A percentile compares a stretch with the other conserved stretches of the same genome.
Evolutionary conservation across 2,888 invertebrate genomes (phyloP).

Genomic region (Globia sparganii): DNA sequence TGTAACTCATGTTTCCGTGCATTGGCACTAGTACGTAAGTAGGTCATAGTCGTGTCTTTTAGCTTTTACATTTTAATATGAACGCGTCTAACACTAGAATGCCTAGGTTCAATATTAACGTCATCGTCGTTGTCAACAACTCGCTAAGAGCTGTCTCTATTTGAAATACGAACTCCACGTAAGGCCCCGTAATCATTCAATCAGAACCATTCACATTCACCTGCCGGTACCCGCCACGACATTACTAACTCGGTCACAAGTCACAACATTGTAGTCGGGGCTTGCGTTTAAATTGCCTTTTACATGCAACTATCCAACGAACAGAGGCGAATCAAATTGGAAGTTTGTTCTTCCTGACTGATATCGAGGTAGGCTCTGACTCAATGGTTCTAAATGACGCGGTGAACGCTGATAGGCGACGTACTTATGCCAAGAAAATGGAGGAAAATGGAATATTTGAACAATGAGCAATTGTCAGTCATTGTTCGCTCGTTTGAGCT

Average conservation of each 20-base stretch:
- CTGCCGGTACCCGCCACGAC: slow-evolving; percentile 14
- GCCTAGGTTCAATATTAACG: slow-evolving; percentile 19
- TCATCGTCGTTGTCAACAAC: not conserved
- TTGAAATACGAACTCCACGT: slow-evolving; percentile 12
- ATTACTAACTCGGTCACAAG: slow-evolving; percentile 38
- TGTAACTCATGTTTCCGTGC: slow-evolving; percentile 15
- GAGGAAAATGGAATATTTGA: slow-evolving; percentile 56
- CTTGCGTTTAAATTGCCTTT: slow-evolving; percentile 18
- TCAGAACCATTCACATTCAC: slow-evolving; percentile 56
- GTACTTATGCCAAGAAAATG: slow-evolving; percentile 46
- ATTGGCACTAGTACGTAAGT: not conserved
- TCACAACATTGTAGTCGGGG: slow-evolving; percentile 18
- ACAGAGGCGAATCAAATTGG: slow-evolving; percentile 44
- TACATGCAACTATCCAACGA: slow-evolving; percentile 23
- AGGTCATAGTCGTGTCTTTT: slow-evolving; percentile 1
- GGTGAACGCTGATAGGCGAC: slow-evolving; percentile 28
- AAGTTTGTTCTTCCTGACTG: not conserved
- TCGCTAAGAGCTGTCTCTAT: not conserved
- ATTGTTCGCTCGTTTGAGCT: slow-evolving; percentile 44
- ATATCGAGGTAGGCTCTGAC: slow-evolving; percentile 35
- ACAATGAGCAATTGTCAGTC: slow-evolving; percentile 54
- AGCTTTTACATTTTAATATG: not conserved
- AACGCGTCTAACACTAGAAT: slow-evolving; percentile 9
- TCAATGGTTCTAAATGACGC: slow-evolving; percentile 28
- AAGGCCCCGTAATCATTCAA: slow-evolving; percentile 51